These are phyloP conservation scores for Pantherophis guttatus DNA, from an alignment of 2,113 vertebrate genomes.

Conservation along the genomic window DNA sequence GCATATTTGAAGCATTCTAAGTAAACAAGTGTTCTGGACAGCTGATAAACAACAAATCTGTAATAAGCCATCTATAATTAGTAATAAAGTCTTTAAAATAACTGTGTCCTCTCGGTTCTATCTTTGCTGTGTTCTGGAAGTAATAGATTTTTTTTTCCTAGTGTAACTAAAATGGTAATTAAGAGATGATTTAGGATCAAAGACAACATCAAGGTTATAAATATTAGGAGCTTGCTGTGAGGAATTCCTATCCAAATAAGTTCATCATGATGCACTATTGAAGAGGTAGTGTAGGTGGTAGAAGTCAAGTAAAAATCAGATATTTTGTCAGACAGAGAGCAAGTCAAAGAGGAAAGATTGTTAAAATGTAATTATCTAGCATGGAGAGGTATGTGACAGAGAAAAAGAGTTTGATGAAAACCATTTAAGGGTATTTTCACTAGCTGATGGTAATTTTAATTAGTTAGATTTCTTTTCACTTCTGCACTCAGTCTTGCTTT, in stretches of 20 bases:
- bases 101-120: constrained; percentile 52
- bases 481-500: not conserved
- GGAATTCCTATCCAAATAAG: constrained; percentile 32
- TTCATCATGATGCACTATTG: constrained; percentile 10
- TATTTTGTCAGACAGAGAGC: constrained; percentile 18
- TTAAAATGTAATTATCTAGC: not conserved
- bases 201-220: constrained; percentile 67
- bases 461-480: constrained; percentile 17
- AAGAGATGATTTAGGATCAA: constrained; percentile 71
- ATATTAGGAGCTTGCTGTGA: constrained; percentile 55
- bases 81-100: constrained; percentile 68
- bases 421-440: constrained; percentile 7
- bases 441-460: constrained; percentile 11
- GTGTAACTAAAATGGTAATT: constrained; percentile 66
- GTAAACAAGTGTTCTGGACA: constrained; percentile 55
- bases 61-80: constrained; percentile 69
- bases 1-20: constrained; percentile 12
- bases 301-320: constrained; percentile 15
- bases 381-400: not conserved
- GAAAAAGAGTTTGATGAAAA: not conserved
- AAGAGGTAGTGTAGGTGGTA: not conserved
- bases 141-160: constrained; percentile 45
- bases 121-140: constrained; percentile 58
- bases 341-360: not conserved
- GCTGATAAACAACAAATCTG: constrained; percentile 58